These are phyloP conservation scores for Frankliniella intonsa DNA, from an alignment of 2,888 invertebrate species.

Conservation along the genomic window DNA sequence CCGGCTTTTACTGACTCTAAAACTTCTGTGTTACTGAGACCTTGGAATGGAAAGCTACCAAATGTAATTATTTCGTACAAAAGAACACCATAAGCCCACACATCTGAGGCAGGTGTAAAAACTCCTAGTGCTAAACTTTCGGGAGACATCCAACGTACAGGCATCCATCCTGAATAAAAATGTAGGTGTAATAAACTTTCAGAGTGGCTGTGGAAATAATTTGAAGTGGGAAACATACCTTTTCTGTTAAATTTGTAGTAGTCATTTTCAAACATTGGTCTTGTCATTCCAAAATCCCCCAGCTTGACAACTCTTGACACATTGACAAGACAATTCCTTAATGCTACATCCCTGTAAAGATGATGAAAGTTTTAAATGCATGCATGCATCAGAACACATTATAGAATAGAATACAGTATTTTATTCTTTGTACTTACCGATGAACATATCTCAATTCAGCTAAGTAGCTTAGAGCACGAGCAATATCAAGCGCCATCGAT, in stretches of 20 bases:
- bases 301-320: conserved; percentile 66
- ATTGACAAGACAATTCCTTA: conserved; percentile 72
- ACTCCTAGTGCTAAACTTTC: conserved; percentile 77
- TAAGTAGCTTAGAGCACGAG: conserved; percentile 77
- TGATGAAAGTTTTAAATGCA: conserved; percentile 23
- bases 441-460: conserved; percentile 82
- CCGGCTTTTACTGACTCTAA: conserved; percentile 73
- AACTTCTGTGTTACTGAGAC: conserved; percentile 78
- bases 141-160: conserved; percentile 91
- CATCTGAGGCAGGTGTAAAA: conserved; percentile 80
- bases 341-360: conserved; percentile 67
- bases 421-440: conserved; percentile 46
- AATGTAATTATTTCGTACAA: conserved; percentile 86
- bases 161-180: conserved; percentile 60
- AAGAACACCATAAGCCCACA: conserved; percentile 86
- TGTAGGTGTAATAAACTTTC: background rate
- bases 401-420: conserved; percentile 27
- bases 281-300: conserved; percentile 89
- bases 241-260: conserved; percentile 85
- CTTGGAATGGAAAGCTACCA: conserved; percentile 87
- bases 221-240: conserved; percentile 47
- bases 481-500: conserved; percentile 81
- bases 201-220: background rate
- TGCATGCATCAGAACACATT: background rate
- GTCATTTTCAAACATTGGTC: conserved; percentile 80